Percentiles rank a stretch among this genome's conserved stretches.
Conservation (phyloP, 2,113 vertebrate species). For the Mesembrinibis cayennensis region DNA sequence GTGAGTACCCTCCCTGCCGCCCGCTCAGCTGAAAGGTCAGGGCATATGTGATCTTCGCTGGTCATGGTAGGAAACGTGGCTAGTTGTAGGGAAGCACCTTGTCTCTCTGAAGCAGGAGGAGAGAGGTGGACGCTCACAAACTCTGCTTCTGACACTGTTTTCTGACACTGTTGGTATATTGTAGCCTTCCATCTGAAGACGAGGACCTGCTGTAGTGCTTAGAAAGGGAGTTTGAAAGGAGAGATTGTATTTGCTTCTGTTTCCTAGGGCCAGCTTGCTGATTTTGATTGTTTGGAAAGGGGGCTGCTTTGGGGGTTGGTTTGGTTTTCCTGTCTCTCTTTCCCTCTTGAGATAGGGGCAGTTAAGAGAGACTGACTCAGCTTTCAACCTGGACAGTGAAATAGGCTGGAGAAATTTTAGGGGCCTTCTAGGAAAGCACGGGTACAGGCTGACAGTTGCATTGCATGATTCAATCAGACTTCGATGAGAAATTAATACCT, state of each 20-base stretch:
- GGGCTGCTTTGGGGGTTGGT: background rate
- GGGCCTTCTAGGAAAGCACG: background rate
- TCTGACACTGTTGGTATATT: background rate
- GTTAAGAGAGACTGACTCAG: background rate
- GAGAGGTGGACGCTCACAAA: background rate
- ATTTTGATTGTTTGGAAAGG: background rate
- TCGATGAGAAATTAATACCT: background rate
- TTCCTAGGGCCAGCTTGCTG: background rate
- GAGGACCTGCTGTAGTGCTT: background rate
- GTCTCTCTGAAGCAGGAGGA: background rate
- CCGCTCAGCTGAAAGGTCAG: background rate
- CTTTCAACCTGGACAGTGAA: background rate
- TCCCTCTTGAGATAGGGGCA: background rate
- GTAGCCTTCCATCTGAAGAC: background rate
- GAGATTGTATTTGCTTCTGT: background rate
- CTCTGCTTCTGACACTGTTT: background rate
- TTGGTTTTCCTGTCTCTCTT: background rate
- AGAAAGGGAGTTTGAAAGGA: background rate
- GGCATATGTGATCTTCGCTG: background rate
- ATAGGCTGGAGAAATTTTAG: background rate
- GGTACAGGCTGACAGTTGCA: background rate
- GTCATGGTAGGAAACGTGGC: accelerated
- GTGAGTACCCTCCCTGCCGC: background rate
- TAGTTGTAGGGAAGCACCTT: background rate
- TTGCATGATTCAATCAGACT: background rate